phyloP scores from a whole-genome alignment of 2,888 invertebrate genomes.

The Eremobia ochroleuca region DNA sequence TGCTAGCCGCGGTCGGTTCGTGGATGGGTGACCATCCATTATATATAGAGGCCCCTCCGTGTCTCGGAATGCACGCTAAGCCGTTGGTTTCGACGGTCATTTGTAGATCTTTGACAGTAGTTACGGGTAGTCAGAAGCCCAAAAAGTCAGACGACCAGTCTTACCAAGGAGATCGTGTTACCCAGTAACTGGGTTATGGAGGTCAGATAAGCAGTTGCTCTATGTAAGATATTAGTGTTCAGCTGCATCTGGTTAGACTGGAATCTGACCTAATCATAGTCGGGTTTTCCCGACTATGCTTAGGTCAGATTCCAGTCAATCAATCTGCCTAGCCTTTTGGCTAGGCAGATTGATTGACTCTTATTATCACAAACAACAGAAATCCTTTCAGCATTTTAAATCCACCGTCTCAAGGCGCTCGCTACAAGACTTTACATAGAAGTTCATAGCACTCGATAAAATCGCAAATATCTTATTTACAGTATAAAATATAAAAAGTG shows the following conservation, averaged over 20 bases:
- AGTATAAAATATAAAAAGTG: conserved; percentile 70
- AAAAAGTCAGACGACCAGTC: not conserved
- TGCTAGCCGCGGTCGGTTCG: not conserved
- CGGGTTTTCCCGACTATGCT: too few relatives aligned
- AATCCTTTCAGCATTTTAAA: conserved; percentile 33
- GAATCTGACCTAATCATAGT: not conserved
- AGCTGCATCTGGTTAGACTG: not conserved
- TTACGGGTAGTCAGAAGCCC: not conserved
- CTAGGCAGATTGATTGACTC: not conserved
- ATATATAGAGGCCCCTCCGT: not conserved
- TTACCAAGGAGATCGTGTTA: not conserved
- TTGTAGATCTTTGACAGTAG: not conserved
- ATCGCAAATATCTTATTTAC: conserved; percentile 66
- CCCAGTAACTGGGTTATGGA: too few relatives aligned
- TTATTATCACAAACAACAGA: not conserved
- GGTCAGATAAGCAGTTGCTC: too few relatives aligned
- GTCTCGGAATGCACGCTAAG: not conserved
- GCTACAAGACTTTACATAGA: conserved; percentile 2
- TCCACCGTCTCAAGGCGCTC: conserved; percentile 5
- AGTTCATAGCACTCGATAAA: conserved; percentile 35
- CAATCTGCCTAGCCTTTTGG: too few relatives aligned
- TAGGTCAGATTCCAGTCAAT: too few relatives aligned
- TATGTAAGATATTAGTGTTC: too few relatives aligned
- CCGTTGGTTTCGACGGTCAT: not conserved
- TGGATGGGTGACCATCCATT: not conserved